Base-by-base conservation (phyloP, 2,888 invertebrate genomes). In the Leptinotarsa rubiginosa region DNA sequence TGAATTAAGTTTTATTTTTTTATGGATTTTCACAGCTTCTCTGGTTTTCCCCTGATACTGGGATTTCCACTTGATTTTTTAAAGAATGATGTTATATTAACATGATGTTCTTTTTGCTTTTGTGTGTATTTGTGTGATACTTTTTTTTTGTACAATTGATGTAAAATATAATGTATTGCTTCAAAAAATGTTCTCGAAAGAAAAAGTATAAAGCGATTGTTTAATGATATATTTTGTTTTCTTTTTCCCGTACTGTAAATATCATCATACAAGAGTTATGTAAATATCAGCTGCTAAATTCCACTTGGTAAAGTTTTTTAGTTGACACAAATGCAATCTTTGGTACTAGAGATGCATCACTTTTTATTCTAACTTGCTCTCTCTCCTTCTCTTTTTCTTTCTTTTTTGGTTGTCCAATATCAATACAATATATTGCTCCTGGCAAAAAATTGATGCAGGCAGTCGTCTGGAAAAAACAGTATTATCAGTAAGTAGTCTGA, bases 111-210 rank as follows among this genome's bases (percentile, higher is more conserved):
- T 83, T 81, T 82, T 85, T 85, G 84, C 86, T 87, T 87, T 85
- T 86, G 87, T 88, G 87, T 87, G 87, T 87, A 86, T 86, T 85
- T 86, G 86, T 87, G 87, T 87, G 87, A 87, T 87, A 87, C 86
- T 81, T 81, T 89, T 52, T 52, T 90, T 91, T 91, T 91, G 90
- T 91, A 91, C 89, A 88, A 90, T 91, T 91, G 89, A 88, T 90
- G 89, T 90, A 90, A 89, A 87, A 88, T 89, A 89, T 88, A 87
- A 83, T 89, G 88, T 89, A 89, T 89, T 88, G 89, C 89, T 84
- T 82, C 81, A 81, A 83, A n/a, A 82, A 83, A 77, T 81, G 80
- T 78, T 78, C 77, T 78, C 76, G 76, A 78, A 79, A 74, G 75
- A 72, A 75, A 80, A 80, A 77, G 81, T 78, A 81, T 80, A 79